Base-by-base conservation (phyloP, 2,888 invertebrate genomes). In the Aradus depressus region DNA sequence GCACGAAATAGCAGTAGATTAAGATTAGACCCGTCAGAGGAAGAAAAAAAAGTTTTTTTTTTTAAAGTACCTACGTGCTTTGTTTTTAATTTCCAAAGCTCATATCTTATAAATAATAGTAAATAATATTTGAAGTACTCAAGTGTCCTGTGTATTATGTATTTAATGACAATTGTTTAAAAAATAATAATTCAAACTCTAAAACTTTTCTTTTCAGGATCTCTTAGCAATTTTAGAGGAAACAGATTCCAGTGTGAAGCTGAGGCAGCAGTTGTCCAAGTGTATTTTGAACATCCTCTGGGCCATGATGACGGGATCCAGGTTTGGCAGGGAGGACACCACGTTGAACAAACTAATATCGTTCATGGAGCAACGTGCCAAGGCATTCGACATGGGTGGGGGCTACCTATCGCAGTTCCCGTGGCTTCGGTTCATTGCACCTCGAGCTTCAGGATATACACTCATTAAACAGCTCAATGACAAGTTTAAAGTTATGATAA, bases 211-310 rank as follows among this genome's bases (percentile, higher is more conserved):
- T n/a, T n/a, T n/a, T n/a, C n/a, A n/a, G n/a, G n/a, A n/a, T n/a
- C n/a, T n/a, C n/a, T n/a, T n/a, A n/a, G n/a, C n/a, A n/a, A n/a
- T n/a, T n/a, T n/a, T n/a, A n/a, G n/a, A n/a, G 50, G 44, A 10
- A 19, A n/a, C n/a, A n/a, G n/a, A n/a, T n/a, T n/a, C n/a, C n/a
- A 47, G 25, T 16, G 1, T 47, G 14, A 44, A 43, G 12, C 44
- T 57, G 28, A 50, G 53, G 19, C 38, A 48, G 25, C 22, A 73
- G 53, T 61, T 80, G 45, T 68, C 76, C 1, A 72, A 75, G 3
- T 72, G 73, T 28, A 75, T 80, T 1, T 70, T 82, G 38, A 81
- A 80, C 62, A 76, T 81, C 1, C 64, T 82, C 6, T 82, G 81
- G 81, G 70, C 70, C 12, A 64, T 81, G 23, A 70, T 73, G 3